These are phyloP conservation scores for Caenorhabditis elegans DNA, from an alignment of 1,140 invertebrate species.

Conservation along the genomic window DNA sequence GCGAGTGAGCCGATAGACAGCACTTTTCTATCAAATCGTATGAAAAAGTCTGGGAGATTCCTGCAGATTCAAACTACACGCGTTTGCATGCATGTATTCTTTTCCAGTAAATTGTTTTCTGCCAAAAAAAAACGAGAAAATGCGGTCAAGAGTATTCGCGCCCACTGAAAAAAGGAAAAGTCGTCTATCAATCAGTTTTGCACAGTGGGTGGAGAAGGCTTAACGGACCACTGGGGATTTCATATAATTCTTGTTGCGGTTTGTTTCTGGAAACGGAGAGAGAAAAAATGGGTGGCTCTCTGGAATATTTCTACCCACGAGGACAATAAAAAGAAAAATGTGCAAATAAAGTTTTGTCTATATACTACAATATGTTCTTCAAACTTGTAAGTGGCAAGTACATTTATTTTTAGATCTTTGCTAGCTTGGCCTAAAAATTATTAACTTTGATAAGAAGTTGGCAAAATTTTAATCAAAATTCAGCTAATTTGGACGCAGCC, in stretches of 20 bases:
- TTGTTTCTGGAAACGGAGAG: neutral
- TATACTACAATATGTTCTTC: no score
- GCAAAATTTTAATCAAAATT: no score
- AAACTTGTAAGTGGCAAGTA: no score
- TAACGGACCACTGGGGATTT: conserved; percentile 23
- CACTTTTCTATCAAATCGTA: no score
- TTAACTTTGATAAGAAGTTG: no score
- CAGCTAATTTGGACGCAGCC: no score
- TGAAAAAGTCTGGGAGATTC: neutral
- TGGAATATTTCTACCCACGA: neutral
- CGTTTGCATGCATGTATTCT: no score
- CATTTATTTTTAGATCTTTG: no score
- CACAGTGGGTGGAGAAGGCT: neutral
- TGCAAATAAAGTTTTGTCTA: no score
- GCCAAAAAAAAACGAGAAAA: neutral
- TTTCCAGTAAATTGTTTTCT: conserved; percentile 4
- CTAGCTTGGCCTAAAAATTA: no score
- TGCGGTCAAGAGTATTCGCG: conserved; percentile 6
- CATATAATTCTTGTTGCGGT: neutral
- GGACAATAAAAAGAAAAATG: neutral
- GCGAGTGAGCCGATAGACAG: neutral
- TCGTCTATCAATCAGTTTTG: conserved; percentile 29
- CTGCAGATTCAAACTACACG: neutral
- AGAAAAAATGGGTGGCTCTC: neutral
- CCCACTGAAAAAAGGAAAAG: neutral